Percentiles rank a stretch among this genome's conserved stretches.
These are phyloP conservation scores for Germaria angustata DNA, from an alignment of 2,888 invertebrate species.

Conservation along the genomic window DNA sequence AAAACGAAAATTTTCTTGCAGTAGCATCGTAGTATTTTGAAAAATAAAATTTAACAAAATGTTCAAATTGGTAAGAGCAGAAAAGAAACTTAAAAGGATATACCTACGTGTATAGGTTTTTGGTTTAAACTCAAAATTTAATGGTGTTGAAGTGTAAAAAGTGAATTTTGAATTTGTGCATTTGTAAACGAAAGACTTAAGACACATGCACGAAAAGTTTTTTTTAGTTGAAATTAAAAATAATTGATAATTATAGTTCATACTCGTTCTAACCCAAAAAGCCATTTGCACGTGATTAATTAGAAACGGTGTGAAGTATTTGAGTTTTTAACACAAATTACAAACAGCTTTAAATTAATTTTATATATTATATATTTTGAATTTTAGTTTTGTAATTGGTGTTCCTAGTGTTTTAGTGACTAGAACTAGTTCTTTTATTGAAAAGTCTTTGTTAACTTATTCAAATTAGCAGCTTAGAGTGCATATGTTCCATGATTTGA, in stretches of 20 bases:
- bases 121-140: neutral
- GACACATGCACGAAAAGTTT: conserved; percentile 38
- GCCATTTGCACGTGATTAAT: neutral
- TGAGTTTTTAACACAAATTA: neutral
- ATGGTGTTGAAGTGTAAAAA: conserved; percentile 8
- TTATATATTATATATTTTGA: too few species aligned
- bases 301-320: neutral
- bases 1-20: conserved; percentile 70
- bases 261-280: neutral
- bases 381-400: too few species aligned
- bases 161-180: neutral
- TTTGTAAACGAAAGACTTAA: conserved; percentile 67
- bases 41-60: conserved; percentile 70
- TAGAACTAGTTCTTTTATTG: too few species aligned
- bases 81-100: neutral
- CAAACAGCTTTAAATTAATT: too few species aligned
- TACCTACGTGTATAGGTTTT: neutral
- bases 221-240: neutral
- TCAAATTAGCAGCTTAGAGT: too few species aligned
- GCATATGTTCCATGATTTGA: too few species aligned
- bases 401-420: too few species aligned
- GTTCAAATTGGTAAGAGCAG: conserved; percentile 80
- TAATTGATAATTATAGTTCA: neutral
- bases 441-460: too few species aligned
- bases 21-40: conserved; percentile 64